Base-by-base conservation (phyloP, 2,113 vertebrate genomes). In the Antigone vipio region DNA sequence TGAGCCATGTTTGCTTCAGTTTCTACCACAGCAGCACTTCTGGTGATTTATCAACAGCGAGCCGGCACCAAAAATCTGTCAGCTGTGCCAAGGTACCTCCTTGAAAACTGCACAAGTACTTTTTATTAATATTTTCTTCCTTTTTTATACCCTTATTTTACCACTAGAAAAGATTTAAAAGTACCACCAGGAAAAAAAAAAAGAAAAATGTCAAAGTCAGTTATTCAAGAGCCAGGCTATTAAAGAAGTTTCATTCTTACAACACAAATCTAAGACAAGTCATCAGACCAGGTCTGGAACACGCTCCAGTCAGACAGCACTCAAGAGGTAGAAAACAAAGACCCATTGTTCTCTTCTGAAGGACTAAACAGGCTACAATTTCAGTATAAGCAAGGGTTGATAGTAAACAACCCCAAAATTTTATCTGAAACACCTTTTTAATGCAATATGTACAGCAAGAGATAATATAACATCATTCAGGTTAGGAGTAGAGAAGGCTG, bases 271-370 rank as follows among this genome's bases (percentile, higher is more conserved):
- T 66, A 50, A 38, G 75, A 66, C 24, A 45, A 52, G 59, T 38
- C 66, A 26, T 52, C 10, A 90, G 44, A 53, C 9, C 66, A 42
- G 30, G 55, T 42, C 44, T 83, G 71, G 77, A 87, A 64, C 14
- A 11, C 0, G 2, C 30, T 87, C 0, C 0, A 53, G 55, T 78
- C 72, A 74, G 38, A n/a, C 30, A 60, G 35, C 32, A 45, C 16
- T 76, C 42, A 44, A 42, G 18, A 67, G 26, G 21, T 2, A 73
- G 76, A 50, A 77, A 92, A 67, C 27, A 66, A 72, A 73, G 40
- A 50, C 9, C 18, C 15, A 2, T 7, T 55, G n/a, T 68, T 72
- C 67, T 50, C 42, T 45, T 49, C 32, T n/a, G 20, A 30, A 49
- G 45, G 23, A 60, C 16, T 42, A 13, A 45, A 68, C 8, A 26